phyloP scores from a whole-genome alignment of 2,113 vertebrate genomes.

The Grantiella picta region DNA sequence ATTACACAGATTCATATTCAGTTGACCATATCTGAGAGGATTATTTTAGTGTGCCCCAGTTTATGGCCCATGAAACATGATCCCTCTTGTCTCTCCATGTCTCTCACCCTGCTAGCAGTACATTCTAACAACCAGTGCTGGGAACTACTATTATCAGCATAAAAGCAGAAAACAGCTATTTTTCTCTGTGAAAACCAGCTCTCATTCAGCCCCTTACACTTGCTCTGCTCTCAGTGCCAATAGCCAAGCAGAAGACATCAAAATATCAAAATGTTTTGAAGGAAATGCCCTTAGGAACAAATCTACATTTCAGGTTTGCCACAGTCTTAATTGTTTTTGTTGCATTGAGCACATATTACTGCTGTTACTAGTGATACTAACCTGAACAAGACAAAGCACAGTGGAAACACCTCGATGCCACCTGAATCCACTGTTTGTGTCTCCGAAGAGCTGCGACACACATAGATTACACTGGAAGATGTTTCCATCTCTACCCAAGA shows the following conservation, averaged over 20 bases:
- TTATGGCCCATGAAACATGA: constrained; percentile 61
- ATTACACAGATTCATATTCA: constrained; percentile 62
- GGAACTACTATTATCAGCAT: not conserved
- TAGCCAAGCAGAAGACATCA: not conserved
- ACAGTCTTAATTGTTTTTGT: not conserved
- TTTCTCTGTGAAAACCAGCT: not conserved
- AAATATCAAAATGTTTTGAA: not conserved
- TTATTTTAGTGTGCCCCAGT: constrained; percentile 62
- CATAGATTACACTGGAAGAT: not conserved
- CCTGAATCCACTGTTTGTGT: not conserved
- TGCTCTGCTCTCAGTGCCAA: not conserved
- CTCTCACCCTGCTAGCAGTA: not conserved
- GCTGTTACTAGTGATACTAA: not conserved
- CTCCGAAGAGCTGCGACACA: not conserved
- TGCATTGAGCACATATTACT: not conserved
- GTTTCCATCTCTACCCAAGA: not conserved
- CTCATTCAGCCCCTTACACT: not conserved
- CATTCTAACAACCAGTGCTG: not conserved
- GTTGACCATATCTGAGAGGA: constrained; percentile 68
- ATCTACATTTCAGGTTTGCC: not conserved
- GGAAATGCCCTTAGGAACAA: not conserved
- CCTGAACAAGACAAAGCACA: not conserved
- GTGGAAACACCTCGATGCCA: not conserved
- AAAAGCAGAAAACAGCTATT: not conserved
- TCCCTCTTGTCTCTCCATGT: constrained; percentile 16